Conservation (phyloP, 1,140 invertebrate genomes). For the Meloidogyne exigua region DNA sequence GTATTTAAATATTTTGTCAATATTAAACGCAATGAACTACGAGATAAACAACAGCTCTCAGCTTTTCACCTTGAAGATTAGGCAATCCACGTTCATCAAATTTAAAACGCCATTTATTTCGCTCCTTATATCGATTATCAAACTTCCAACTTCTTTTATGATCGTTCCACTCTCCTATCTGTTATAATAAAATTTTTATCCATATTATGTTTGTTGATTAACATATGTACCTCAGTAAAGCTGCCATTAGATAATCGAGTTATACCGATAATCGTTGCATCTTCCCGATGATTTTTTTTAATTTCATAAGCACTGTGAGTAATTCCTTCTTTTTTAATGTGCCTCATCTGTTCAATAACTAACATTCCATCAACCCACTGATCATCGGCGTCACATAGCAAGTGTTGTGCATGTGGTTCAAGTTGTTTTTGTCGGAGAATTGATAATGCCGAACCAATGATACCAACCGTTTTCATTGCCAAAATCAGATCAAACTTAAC, state of each 20-base stretch:
- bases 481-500: constrained; percentile 56
- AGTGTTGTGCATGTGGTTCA: constrained; percentile 34
- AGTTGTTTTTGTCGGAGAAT: constrained; percentile 19
- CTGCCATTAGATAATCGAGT: constrained; percentile 48
- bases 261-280: constrained; percentile 44
- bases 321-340: constrained; percentile 39
- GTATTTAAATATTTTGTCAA: not conserved
- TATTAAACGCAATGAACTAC: constrained; percentile 4
- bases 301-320: not conserved
- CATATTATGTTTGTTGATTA: no score
- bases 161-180: constrained; percentile 56
- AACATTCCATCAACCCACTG: constrained; percentile 54
- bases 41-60: constrained; percentile 60
- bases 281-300: constrained; percentile 24
- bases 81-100: constrained; percentile 35
- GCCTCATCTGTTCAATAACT: constrained; percentile 42
- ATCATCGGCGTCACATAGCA: constrained; percentile 59
- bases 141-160: constrained; percentile 46
- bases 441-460: constrained; percentile 50
- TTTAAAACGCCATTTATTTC: constrained; percentile 59
- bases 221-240: constrained; percentile 46
- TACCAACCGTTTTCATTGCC: constrained; percentile 53
- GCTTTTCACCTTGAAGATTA: constrained; percentile 51
- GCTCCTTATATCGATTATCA: constrained; percentile 46
- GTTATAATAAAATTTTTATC: constrained; percentile 3